Evolutionary conservation across 1,140 invertebrate genomes (phyloP).

Genomic region (Nylanderia fulva): DNA sequence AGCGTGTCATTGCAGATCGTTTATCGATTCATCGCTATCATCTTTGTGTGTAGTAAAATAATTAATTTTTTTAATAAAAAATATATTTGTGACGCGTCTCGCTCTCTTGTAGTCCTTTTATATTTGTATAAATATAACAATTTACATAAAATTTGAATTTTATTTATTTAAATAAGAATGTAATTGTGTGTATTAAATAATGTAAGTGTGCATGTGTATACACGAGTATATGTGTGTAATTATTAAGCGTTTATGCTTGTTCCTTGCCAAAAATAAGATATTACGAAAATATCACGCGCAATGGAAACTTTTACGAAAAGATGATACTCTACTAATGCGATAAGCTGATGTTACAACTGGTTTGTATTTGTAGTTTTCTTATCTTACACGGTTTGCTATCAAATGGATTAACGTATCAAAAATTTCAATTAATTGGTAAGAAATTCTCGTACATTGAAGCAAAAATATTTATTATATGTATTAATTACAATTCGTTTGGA

Average conservation of each 20-base stretch:
- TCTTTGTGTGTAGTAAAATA: neutral
- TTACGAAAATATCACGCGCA: neutral
- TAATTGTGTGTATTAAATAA: too few relatives aligned
- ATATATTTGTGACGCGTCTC: neutral
- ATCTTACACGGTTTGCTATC: neutral
- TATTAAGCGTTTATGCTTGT: neutral
- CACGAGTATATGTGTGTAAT: neutral
- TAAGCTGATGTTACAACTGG: neutral
- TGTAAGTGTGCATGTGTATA: too few relatives aligned
- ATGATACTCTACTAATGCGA: neutral
- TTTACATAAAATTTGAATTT: neutral
- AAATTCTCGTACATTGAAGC: neutral
- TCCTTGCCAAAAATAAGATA: neutral
- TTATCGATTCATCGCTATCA: neutral
- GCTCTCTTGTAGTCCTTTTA: neutral
- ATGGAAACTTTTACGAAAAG: neutral
- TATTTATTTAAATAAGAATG: neutral
- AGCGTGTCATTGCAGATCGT: neutral
- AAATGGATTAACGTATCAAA: neutral
- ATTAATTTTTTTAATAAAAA: neutral
- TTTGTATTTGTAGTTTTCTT: constrained; percentile 1
- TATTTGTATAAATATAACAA: neutral
- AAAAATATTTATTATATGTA: too few relatives aligned
- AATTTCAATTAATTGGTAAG: neutral
- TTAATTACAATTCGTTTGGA: neutral